A percentile compares a stretch with the other conserved stretches of the same genome.
Conservation (phyloP, 2,113 vertebrate species). For the Philantomba maxwellii region DNA sequence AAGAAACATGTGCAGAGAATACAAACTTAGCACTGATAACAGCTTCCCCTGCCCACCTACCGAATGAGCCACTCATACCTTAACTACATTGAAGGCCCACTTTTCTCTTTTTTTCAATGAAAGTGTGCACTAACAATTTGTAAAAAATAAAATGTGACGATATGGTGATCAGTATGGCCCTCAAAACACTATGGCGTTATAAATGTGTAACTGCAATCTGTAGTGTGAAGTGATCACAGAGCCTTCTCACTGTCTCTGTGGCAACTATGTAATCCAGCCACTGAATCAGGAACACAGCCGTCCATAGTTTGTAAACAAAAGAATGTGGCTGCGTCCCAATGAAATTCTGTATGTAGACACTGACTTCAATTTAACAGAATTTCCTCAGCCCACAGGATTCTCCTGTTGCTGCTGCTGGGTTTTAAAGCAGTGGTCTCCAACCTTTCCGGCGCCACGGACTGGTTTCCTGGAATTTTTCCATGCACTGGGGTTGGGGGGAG, state of each 20-base stretch:
- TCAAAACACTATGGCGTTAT: neutral
- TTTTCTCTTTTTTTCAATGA: neutral
- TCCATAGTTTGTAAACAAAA: neutral
- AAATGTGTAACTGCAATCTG: neutral
- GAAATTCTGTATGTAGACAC: neutral
- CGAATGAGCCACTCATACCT: neutral
- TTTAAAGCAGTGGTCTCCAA: neutral
- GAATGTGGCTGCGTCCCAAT: neutral
- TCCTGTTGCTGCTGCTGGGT: neutral
- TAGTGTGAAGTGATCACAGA: neutral
- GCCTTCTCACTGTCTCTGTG: neutral
- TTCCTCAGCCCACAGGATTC: neutral
- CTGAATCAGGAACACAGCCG: neutral
- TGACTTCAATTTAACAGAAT: neutral
- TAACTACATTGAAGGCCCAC: neutral
- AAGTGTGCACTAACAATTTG: neutral
- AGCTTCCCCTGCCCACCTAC: neutral
- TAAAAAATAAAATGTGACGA: neutral
- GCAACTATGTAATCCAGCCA: neutral
- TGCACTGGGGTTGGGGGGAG: accelerated
- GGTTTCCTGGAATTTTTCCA: neutral
- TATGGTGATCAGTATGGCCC: too few relatives aligned
- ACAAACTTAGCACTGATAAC: neutral
- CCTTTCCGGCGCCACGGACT: neutral
- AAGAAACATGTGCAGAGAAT: neutral